Evolutionary conservation across 2,888 invertebrate species (phyloP), one percentile per base, ranked within the genome.

Genomic region (Allolobophora icterica): DNA sequence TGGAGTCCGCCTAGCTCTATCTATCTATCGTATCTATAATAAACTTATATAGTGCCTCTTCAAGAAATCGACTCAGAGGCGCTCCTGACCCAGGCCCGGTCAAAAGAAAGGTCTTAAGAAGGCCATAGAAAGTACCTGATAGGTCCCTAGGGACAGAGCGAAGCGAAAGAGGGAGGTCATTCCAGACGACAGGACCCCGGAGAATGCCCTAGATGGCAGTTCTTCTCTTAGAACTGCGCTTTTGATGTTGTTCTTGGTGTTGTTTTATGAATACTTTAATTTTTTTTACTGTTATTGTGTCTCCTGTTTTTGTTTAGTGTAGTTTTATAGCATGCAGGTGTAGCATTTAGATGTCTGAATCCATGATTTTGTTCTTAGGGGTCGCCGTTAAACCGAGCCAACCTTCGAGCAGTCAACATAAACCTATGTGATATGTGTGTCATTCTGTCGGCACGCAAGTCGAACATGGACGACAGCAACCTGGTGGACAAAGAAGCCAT

Each of bases 351-450:
- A 24, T 35, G 35, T 33, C 13, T 24, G 24, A 35, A 24, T 84
- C 24, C 2, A 1, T n/a, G 34, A 84, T 89, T 89, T 13, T 35
- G n/a, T 91, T 35, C 58, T 99, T 97, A 99, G 99, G 96, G 99
- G 99, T 96, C 99, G 98, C 96, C 92, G 94, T 96, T 99, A 96
- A 99, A 99, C 96, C 97, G 99, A 95, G 99, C 99, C 95, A 99
- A 99, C 96, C 96, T 99, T 95, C 97, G 99, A 94, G 99, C 99
- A 95, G 99, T 99, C 94, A 99, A 99, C 96, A 99, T 99, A 94
- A 99, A 99, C 96, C 97, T 99, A 94, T 99, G 99, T 97, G 99
- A 99, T 97, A 99, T 99, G 99, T 99, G 99, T 97, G 99, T 99
- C 96, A 99, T 99, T 96, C 96, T 99, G 96, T 99, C 99, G 95